phyloP scores from a whole-genome alignment of 2,888 invertebrate genomes.

The Boloria euphrosyne region DNA sequence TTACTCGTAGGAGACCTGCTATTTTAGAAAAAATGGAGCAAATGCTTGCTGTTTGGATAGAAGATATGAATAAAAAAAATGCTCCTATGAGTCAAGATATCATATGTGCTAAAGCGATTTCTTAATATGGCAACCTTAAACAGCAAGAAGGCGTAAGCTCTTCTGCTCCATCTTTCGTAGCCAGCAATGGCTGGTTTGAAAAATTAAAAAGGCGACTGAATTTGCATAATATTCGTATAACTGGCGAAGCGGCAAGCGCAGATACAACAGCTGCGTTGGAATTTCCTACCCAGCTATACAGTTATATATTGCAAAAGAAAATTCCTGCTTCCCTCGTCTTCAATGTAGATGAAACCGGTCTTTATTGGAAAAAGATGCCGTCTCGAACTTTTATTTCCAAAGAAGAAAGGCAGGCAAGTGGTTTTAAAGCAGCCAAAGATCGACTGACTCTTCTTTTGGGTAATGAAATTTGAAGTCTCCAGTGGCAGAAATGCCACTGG shows the following conservation, averaged over 20 bases:
- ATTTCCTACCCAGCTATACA: slow-evolving; percentile 24
- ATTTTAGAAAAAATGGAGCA: slow-evolving; percentile 35
- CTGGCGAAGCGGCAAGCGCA: slow-evolving; percentile 41
- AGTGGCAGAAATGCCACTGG: slow-evolving; percentile 49
- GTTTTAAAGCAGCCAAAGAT: slow-evolving; percentile 49
- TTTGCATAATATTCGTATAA: slow-evolving; percentile 37
- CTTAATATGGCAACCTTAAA: no score
- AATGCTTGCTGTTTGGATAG: no score
- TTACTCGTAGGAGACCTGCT: slow-evolving; percentile 32
- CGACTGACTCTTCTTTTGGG: slow-evolving; percentile 47
- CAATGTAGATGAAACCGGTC: slow-evolving; percentile 17
- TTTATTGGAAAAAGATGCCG: slow-evolving; percentile 19
- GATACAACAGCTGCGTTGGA: slow-evolving; percentile 38
- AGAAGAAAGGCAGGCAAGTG: slow-evolving; percentile 37
- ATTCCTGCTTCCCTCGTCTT: no score
- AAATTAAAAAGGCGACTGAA: slow-evolving; percentile 41
- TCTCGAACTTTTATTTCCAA: slow-evolving; percentile 35
- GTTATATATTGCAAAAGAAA: no score
- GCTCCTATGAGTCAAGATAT: no score
- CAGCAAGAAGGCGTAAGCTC: no score
- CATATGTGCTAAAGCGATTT: no score
- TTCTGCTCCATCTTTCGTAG: slow-evolving; percentile 31
- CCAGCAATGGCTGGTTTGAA: slow-evolving; percentile 40
- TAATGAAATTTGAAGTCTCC: no score
- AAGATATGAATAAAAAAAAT: no score